Percentiles rank a stretch among this genome's conserved stretches.
phyloP scores from a whole-genome alignment of 2,113 vertebrate genomes.

The Calcarius ornatus region DNA sequence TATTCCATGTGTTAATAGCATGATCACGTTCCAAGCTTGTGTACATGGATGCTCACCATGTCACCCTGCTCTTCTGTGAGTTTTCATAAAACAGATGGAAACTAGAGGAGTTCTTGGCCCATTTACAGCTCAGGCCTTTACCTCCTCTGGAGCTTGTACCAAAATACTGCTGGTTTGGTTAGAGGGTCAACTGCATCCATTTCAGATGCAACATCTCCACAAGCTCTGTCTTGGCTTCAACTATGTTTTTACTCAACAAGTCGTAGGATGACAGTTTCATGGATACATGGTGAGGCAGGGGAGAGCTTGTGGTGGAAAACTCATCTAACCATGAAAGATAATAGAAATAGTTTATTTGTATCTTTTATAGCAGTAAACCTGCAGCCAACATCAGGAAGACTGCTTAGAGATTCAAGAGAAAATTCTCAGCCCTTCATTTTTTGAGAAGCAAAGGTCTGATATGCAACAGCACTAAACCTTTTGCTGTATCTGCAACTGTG shows the following conservation, averaged over 20 bases:
- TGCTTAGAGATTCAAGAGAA: not conserved
- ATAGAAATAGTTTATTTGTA: slow-evolving; percentile 24
- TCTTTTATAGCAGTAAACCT: slow-evolving; percentile 34
- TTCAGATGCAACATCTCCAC: not conserved
- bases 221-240: not conserved
- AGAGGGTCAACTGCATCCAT: not conserved
- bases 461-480: not conserved
- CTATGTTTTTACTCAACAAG: not conserved
- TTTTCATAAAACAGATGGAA: not conserved
- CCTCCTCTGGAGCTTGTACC: not conserved
- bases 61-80: not conserved
- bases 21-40: not conserved
- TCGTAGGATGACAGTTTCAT: not conserved
- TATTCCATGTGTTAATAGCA: not conserved
- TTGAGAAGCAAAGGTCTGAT: slow-evolving; percentile 2
- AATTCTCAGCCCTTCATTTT: not conserved
- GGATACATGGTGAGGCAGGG: not conserved
- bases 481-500: not conserved
- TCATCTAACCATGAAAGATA: not conserved
- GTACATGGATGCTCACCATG: not conserved
- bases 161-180: not conserved
- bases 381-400: slow-evolving; percentile 28
- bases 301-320: not conserved
- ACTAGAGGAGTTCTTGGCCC: not conserved
- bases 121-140: not conserved